Conservation (phyloP, 2,797 vertebrate genomes). For the Mormyrops boulengeri region DNA sequence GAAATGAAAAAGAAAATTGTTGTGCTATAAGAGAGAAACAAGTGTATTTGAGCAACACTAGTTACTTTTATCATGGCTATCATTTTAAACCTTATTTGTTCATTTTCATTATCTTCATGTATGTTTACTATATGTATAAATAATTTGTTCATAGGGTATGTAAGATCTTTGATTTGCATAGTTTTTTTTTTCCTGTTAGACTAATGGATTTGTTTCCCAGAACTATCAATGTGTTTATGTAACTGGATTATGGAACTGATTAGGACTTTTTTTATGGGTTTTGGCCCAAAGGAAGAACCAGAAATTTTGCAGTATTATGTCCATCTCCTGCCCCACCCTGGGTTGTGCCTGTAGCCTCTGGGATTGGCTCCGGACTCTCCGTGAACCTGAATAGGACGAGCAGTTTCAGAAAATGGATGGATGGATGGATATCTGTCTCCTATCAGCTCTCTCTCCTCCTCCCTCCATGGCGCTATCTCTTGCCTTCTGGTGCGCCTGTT, state of each 20-base stretch:
- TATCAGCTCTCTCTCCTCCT: neutral
- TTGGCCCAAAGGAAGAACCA: slow-evolving; percentile 41
- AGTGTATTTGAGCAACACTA: slow-evolving; percentile 22
- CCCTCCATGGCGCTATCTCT: slow-evolving; percentile 9
- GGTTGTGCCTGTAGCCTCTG: neutral
- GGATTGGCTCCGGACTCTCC: neutral
- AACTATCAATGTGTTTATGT: slow-evolving; percentile 20
- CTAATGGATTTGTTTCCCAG: neutral
- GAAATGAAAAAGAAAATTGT: slow-evolving; percentile 31
- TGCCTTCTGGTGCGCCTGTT: slow-evolving; percentile 1
- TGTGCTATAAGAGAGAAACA: slow-evolving; percentile 23
- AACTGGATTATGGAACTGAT: slow-evolving; percentile 30
- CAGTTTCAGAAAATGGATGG: neutral
- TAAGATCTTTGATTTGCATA: neutral
- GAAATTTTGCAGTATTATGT: slow-evolving; percentile 46
- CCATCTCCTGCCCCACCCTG: neutral
- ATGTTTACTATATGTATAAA: neutral
- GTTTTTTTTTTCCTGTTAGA: neutral
- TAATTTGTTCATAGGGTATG: neutral
- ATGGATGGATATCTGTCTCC: neutral
- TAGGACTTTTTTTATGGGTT: slow-evolving; percentile 27
- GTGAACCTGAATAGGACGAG: neutral
- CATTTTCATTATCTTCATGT: neutral
- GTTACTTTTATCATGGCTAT: neutral
- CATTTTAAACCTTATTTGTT: neutral